Base-by-base conservation (phyloP, 2,888 invertebrate species). In the Latheticus oryzae region DNA sequence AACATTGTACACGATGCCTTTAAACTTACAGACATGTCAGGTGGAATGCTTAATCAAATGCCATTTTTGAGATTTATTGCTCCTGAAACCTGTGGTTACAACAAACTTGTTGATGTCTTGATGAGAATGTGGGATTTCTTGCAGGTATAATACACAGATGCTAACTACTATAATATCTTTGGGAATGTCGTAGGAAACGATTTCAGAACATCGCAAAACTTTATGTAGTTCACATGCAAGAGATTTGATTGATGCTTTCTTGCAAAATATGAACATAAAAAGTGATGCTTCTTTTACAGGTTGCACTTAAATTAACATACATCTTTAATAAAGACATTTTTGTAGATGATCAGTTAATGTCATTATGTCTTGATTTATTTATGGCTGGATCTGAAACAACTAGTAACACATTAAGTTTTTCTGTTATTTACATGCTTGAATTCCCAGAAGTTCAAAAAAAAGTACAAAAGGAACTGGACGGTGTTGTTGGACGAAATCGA, bases 381-480 rank as follows among this genome's bases (percentile, higher is more conserved):
- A 82, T 87, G 76, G 87, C 87, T 2, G 88, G 88, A 1, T 82
- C 85, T 4, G 88, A 89, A 75, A 89, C 89, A 0, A 88, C 87
- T 0, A 84, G 84, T 60, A 87, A 86, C 68, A 85, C 87, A 0
- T 76, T 86, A 4, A 82, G 83, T 0, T 86, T 84, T 67, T 80
- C 84, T 48, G 75, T 89, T 1, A 77, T 87, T 2, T 83, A 85
- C 63, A 76, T 88, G 60, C 78, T 85, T 0, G 75, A 82, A 37
- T 79, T 87, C 68, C 81, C 83, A 1, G 78, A 83, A 1, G 80
- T 88, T 21, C 85, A 87, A 65, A 76, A 73, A 28, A 79, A 79
- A 50, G 75, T 88, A 5, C 86, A 86, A 28, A 65, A 76, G 1
- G 88, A 89, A 74, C 77, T 89, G 33, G 84, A 87, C 62, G 73